Evolutionary conservation across 1,140 invertebrate genomes (phyloP).

Genomic region (Hyles euphorbiae): DNA sequence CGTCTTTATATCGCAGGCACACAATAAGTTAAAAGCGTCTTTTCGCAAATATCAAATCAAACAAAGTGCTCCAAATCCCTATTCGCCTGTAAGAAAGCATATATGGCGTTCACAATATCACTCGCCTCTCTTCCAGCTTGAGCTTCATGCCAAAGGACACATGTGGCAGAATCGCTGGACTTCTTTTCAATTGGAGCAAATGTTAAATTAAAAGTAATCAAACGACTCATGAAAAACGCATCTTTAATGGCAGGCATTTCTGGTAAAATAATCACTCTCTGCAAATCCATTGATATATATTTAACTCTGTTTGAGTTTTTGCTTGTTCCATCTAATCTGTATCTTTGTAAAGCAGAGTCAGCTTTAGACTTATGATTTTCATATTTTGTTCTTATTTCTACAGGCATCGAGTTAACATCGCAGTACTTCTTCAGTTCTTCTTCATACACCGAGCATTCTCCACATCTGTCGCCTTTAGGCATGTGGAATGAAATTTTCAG

Average conservation of each 20-base stretch:
- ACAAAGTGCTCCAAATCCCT: too few species aligned
- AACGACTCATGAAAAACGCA: slow-evolving; percentile 14
- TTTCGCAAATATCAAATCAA: too few species aligned
- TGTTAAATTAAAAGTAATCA: slow-evolving; percentile 19
- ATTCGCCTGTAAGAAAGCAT: too few species aligned
- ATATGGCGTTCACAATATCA: background rate
- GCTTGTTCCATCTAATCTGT: slow-evolving; percentile 1
- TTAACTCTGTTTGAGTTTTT: slow-evolving; percentile 4
- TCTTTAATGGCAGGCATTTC: slow-evolving; percentile 15
- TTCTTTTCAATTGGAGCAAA: slow-evolving; percentile 18
- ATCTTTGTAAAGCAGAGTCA: slow-evolving; percentile 14
- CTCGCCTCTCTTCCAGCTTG: slow-evolving; percentile 13
- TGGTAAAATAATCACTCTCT: slow-evolving; percentile 7
- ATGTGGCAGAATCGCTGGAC: slow-evolving; percentile 6
- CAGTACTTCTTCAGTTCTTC: slow-evolving; percentile 8
- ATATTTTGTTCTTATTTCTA: slow-evolving; percentile 10
- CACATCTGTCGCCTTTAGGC: slow-evolving; percentile 12
- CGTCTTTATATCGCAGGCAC: too few species aligned
- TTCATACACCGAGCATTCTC: slow-evolving; percentile 11
- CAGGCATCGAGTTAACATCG: background rate
- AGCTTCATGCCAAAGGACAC: slow-evolving; percentile 11
- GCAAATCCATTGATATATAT: slow-evolving; percentile 11
- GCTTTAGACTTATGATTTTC: slow-evolving; percentile 9
- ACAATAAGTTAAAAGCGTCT: too few species aligned
- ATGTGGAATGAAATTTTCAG: slow-evolving; percentile 15